Evolutionary conservation across 2,888 invertebrate species (phyloP), one percentile per base, ranked within the genome.

Genomic region (Synanthedon andrenaeformis): DNA sequence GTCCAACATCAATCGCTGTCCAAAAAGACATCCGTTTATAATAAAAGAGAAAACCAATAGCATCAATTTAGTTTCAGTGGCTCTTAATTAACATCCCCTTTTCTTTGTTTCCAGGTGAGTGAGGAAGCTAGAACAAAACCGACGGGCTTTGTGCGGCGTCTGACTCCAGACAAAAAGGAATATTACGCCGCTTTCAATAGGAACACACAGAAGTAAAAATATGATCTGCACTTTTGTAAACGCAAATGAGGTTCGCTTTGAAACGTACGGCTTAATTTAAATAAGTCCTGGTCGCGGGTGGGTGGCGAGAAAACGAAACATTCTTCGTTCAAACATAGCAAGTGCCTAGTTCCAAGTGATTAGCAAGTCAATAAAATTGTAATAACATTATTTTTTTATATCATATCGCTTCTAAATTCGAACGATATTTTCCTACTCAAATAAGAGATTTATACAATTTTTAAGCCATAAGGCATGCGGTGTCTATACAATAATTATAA

Each of bases 61-160:
- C 82, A 86, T 86, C 82, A 81, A 79, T 84, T 82, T 82, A 79
- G 74, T 74, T 81, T 69, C 85, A 82, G 79, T 81, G 78, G 74
- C 77, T 85, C 77, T 86, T 87, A 86, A 87, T 87, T 87, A 87
- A 87, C 82, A 80, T 83, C 83, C 82, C 80, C 82, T 82, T 85
- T 86, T 86, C 84, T 85, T 84, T 84, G 74, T 82, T 86, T 84
- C 77, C 85, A 86, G 83, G 84, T 86, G 85, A 87, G 86, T 86
- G 82, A 80, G 72, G 74, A 72, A 74, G 68, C 70, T 78, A 82
- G 82, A 75, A 81, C 77, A 79, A 79, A 79, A 76, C 76, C 70
- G 67, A 69, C 70, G 69, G 70, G 79, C 82, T 80, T 83, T 82
- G 78, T 81, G 71, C 64, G 70, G 65, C 67, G 63, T 65, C 62